A percentile compares a stretch with the other conserved stretches of the same genome.
Evolutionary conservation across 1,140 invertebrate species (phyloP).

Genomic region (Mercenaria mercenaria): DNA sequence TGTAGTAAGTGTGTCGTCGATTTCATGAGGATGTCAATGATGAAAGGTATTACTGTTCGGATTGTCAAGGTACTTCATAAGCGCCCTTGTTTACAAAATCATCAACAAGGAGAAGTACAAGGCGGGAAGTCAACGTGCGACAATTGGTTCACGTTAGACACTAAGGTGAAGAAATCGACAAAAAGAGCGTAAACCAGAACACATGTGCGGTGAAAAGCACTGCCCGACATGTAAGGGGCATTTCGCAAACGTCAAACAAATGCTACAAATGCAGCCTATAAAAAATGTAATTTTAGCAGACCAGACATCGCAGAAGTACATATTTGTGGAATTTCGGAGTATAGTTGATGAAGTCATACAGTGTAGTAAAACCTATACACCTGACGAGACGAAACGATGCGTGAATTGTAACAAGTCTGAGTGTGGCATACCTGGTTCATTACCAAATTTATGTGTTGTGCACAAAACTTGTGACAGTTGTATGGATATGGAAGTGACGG

Average conservation of each 20-base stretch:
- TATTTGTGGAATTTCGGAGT: too few relatives aligned
- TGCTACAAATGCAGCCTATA: too few relatives aligned
- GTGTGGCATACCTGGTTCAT: too few relatives aligned
- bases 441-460: too few relatives aligned
- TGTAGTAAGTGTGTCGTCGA: neutral
- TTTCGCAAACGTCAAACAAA: neutral
- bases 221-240: conserved; percentile 14
- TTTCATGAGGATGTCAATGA: neutral
- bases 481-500: too few relatives aligned
- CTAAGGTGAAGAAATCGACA: neutral
- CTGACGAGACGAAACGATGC: neutral
- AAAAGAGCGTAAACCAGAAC: neutral
- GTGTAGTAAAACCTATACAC: neutral
- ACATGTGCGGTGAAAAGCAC: neutral
- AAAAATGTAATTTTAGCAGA: too few relatives aligned
- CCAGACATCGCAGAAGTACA: too few relatives aligned
- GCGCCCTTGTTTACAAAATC: neutral
- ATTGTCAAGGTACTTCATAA: neutral
- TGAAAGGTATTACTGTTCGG: neutral
- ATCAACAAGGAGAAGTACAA: neutral
- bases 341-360: neutral
- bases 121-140: conserved; percentile 15
- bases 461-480: too few relatives aligned
- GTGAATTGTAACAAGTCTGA: too few relatives aligned
- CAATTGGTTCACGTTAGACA: neutral